These are phyloP conservation scores for Acrobasis consociella DNA, from an alignment of 2,888 invertebrate species.

Conservation along the genomic window DNA sequence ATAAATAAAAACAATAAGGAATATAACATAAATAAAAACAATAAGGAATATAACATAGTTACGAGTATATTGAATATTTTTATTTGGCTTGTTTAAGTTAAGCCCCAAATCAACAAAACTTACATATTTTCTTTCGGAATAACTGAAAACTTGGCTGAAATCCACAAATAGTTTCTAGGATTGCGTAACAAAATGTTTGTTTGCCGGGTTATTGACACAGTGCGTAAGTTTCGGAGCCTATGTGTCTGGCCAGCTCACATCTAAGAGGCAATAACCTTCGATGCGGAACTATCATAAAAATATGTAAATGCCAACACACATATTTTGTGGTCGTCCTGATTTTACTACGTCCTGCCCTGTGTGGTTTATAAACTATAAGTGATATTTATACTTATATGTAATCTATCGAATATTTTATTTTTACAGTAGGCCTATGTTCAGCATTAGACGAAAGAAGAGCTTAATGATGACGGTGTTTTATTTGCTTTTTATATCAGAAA, in stretches of 20 bases:
- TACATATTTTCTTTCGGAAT: neutral
- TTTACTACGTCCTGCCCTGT: neutral
- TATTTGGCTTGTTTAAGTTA: too few relatives aligned
- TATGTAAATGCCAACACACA: constrained; percentile 19
- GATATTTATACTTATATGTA: too few relatives aligned
- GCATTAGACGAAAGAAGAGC: too few relatives aligned
- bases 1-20: too few relatives aligned
- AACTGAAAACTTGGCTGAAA: neutral
- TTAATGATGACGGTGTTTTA: too few relatives aligned
- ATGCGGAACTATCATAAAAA: constrained; percentile 25
- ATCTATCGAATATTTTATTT: too few relatives aligned
- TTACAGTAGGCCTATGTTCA: too few relatives aligned
- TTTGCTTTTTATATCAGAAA: too few relatives aligned
- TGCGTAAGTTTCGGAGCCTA: constrained; percentile 56
- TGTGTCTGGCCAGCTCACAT: constrained; percentile 50
- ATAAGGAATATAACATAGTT: too few relatives aligned
- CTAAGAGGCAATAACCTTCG: constrained; percentile 29
- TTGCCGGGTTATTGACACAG: constrained; percentile 41
- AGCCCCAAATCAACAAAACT: too few relatives aligned
- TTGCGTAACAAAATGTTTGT: constrained; percentile 38
- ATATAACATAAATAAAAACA: too few relatives aligned
- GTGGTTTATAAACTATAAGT: neutral
- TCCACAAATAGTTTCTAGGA: neutral
- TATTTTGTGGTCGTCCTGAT: neutral
- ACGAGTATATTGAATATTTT: neutral